Conservation (phyloP, 2,888 invertebrate genomes). For the Galeruca laticollis region DNA sequence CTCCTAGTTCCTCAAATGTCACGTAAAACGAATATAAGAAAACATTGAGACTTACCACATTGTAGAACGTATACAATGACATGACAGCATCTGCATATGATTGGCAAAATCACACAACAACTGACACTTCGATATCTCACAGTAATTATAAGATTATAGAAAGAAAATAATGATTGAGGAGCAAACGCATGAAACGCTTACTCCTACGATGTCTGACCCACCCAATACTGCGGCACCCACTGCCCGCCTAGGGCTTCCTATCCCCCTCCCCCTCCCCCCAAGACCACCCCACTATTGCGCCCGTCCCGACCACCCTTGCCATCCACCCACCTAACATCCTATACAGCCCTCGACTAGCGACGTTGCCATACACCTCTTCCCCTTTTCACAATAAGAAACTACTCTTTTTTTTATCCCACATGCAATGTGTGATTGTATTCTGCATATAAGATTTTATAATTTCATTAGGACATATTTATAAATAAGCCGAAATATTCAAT, state of each 20-base stretch:
- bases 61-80: conserved; percentile 41
- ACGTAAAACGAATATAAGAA: conserved; percentile 23
- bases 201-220: conserved; percentile 67
- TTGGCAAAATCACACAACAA: conserved; percentile 30
- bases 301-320: conserved; percentile 49
- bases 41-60: conserved; percentile 49
- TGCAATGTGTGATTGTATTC: neutral
- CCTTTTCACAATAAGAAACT: conserved; percentile 39
- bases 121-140: conserved; percentile 44
- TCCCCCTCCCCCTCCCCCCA: conserved; percentile 63
- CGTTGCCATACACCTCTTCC: conserved; percentile 47
- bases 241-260: conserved; percentile 65
- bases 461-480: too few relatives aligned
- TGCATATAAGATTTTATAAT: too few relatives aligned
- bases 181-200: conserved; percentile 56
- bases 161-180: conserved; percentile 43
- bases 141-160: conserved; percentile 38
- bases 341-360: conserved; percentile 43
- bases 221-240: conserved; percentile 68
- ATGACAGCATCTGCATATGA: conserved; percentile 44
- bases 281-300: conserved; percentile 66
- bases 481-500: too few relatives aligned
- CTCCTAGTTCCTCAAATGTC: conserved; percentile 28
- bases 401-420: conserved; percentile 29
- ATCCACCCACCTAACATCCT: conserved; percentile 45